A percentile compares a stretch with the other conserved stretches of the same genome.
Conservation (phyloP, 2,113 vertebrate species). For the Prinia subflava region DNA sequence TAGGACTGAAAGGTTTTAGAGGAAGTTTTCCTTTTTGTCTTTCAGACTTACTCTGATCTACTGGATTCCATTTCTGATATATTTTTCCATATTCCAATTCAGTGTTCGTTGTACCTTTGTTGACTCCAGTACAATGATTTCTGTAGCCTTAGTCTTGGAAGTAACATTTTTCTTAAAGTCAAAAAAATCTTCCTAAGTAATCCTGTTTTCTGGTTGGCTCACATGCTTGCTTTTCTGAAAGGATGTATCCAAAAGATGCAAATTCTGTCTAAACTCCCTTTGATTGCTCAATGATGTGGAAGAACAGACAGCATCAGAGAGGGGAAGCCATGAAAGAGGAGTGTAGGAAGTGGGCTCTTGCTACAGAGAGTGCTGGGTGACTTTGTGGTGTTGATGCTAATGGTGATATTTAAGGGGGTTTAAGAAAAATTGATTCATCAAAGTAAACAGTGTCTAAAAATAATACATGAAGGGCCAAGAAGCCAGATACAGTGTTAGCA, state of each 20-base stretch:
- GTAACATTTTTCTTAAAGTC: not conserved
- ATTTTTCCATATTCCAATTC: not conserved
- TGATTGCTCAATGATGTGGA: not conserved
- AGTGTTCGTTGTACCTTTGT: not conserved
- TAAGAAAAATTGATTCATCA: not conserved
- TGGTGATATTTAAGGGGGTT: not conserved
- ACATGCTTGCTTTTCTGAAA: not conserved
- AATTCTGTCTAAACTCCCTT: not conserved
- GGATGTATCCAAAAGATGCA: not conserved
- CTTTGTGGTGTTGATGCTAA: not conserved
- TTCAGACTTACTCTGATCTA: not conserved
- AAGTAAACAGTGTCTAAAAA: not conserved
- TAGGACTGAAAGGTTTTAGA: not conserved
- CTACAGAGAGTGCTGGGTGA: not conserved
- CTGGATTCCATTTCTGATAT: not conserved
- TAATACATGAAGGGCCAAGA: not conserved
- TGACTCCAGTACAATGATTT: not conserved
- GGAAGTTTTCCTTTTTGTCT: not conserved
- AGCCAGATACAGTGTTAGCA: not conserved
- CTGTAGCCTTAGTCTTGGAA: not conserved
- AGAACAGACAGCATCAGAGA: not conserved
- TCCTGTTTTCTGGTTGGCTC: not conserved
- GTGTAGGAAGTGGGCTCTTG: not conserved
- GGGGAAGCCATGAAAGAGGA: not conserved
- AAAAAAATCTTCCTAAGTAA: not conserved